Base-by-base conservation (phyloP, 2,888 invertebrate genomes). In the Pseudeuparius sepicola region DNA sequence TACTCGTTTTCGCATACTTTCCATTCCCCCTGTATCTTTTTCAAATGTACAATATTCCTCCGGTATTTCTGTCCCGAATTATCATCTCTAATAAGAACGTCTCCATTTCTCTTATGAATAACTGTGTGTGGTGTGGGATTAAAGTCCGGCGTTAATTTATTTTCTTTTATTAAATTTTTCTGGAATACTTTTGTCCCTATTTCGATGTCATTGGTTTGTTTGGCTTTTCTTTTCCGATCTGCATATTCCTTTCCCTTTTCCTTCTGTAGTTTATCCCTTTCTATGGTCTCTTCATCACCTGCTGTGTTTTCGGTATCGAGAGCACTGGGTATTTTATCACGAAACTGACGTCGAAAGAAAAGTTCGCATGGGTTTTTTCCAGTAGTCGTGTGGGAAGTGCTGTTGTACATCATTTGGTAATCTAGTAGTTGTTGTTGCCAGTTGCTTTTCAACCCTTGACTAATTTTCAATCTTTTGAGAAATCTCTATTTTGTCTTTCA, bases 401-500 rank as follows among this genome's bases (percentile, higher is more conserved):
- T n/a, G n/a, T n/a, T n/a, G n/a, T n/a, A n/a, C n/a, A n/a, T n/a
- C n/a, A n/a, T 27, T 5, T 32, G 31, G 30, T 37, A 40, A 18
- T 39, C 15, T 16, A 18, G 6, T 13, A 39, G 11, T 11, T 36
- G 36, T 18, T 31, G 12, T n/a, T n/a, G n/a, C n/a, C n/a, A n/a
- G n/a, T n/a, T 28, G n/a, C 18, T 31, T 23, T 28, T 32, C 7
- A 25, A 9, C 7, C 11, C 15, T 31, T 35, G 34, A 13, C 31
- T 35, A 5, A 37, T 31, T 24, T 37, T 39, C 9, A 41, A 13
- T 20, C 36, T 37, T 27, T 41, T 42, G 14, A 45, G 9, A 40
- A 27, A 14, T 40, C 35, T 24, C 36, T 24, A 23, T 44, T 42
- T 40, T 41, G 32, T 4, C 46, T 24, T 37, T 47, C 45, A 4